Evolutionary conservation across 1,140 invertebrate genomes (phyloP).

Genomic region (Leptinotarsa texana): DNA sequence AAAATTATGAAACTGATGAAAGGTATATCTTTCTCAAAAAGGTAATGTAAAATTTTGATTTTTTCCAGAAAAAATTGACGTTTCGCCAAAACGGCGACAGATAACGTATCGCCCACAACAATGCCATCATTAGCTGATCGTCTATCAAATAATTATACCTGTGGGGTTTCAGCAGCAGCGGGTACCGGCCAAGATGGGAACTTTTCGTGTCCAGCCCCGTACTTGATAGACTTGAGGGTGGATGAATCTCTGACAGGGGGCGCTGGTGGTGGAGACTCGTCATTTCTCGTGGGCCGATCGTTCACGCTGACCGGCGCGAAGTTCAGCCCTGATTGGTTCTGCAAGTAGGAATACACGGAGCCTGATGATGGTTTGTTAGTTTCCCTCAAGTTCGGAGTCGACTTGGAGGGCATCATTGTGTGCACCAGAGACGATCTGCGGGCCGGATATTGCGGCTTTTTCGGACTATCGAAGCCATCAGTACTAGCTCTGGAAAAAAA

Average conservation of each 20-base stretch:
- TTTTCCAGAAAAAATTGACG: too few species aligned
- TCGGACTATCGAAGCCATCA: constrained; percentile 43
- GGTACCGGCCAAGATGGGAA: constrained; percentile 78
- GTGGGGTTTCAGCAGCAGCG: constrained; percentile 57
- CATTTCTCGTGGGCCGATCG: constrained; percentile 38
- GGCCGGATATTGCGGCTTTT: constrained; percentile 34
- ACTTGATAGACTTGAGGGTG: constrained; percentile 69
- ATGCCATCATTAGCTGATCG: too few species aligned
- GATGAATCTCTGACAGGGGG: constrained; percentile 72
- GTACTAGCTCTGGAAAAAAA: constrained; percentile 32
- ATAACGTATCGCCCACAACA: too few species aligned
- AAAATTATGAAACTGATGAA: too few species aligned
- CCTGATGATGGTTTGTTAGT: constrained; percentile 36
- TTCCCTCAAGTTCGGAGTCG: constrained; percentile 57
- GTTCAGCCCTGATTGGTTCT: constrained; percentile 46
- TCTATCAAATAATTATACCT: constrained; percentile 14
- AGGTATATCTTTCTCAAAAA: too few species aligned
- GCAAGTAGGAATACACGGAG: constrained; percentile 53
- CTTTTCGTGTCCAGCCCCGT: constrained; percentile 78
- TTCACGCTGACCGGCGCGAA: constrained; percentile 19
- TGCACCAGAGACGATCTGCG: background rate
- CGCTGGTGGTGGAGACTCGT: constrained; percentile 60
- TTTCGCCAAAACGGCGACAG: too few species aligned
- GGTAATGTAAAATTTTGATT: too few species aligned
- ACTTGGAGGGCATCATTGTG: constrained; percentile 55